Percentiles rank a stretch among this genome's conserved stretches.
Evolutionary conservation across 2,113 vertebrate species (phyloP).

Genomic region (Tenebrosternarchus preto): DNA sequence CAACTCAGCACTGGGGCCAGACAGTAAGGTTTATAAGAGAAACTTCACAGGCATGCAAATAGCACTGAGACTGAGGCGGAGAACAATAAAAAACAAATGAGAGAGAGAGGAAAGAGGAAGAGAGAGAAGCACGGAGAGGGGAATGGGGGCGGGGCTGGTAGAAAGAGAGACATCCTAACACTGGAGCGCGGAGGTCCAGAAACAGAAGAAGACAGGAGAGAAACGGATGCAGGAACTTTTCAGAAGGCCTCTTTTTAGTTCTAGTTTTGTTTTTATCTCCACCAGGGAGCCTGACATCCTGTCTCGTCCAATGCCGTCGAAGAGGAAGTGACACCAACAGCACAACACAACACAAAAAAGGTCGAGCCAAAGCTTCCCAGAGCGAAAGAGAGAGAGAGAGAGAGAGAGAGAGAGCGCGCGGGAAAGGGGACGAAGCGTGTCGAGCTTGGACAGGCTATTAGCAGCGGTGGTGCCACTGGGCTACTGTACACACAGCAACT

Average conservation of each 20-base stretch:
- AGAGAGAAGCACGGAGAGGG: background rate
- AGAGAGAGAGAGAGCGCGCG: slow-evolving; percentile 1
- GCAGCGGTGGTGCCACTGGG: slow-evolving; percentile 11
- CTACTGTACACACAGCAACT: slow-evolving; percentile 16
- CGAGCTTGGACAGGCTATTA: slow-evolving; percentile 16
- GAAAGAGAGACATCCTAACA: background rate
- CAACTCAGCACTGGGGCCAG: slow-evolving; percentile 11
- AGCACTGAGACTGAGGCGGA: background rate
- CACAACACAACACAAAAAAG: background rate
- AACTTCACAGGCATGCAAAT: background rate
- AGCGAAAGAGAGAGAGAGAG: background rate
- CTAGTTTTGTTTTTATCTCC: no score
- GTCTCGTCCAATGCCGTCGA: background rate
- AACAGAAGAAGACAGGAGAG: background rate
- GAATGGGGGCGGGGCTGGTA: no score
- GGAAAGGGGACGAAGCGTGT: background rate
- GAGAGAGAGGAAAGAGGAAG: background rate
- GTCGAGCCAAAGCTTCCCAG: no score
- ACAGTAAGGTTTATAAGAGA: background rate
- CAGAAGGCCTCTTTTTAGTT: no score
- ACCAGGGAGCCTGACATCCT: no score
- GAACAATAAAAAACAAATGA: background rate
- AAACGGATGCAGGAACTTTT: background rate
- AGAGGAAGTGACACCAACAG: background rate
- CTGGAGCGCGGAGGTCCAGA: background rate